phyloP scores from a whole-genome alignment of 2,888 invertebrate species.

The Agrilus cyanescens region DNA sequence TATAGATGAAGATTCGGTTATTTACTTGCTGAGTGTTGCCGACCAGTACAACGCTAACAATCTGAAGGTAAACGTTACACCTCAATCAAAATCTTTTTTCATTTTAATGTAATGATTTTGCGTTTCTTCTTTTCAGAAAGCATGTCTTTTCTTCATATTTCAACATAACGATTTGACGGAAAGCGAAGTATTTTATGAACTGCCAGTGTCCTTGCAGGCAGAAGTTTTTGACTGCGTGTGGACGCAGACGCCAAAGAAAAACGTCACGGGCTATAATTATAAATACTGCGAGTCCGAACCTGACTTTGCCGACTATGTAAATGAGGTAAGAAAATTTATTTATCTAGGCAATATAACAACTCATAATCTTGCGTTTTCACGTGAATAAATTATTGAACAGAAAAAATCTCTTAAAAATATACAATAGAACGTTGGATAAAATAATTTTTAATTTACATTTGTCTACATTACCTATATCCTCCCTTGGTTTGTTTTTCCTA shows the following conservation, averaged over 20 bases:
- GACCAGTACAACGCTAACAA: constrained; percentile 51
- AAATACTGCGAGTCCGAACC: no score
- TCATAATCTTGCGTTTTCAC: no score
- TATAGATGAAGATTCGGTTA: constrained; percentile 50
- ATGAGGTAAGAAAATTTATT: no score
- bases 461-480: no score
- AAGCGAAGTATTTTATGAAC: constrained; percentile 43
- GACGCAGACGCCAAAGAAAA: constrained; percentile 21
- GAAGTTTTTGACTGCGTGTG: constrained; percentile 41
- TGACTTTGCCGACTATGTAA: no score
- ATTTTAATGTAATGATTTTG: not conserved
- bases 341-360: not conserved
- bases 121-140: constrained; percentile 31
- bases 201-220: constrained; percentile 44
- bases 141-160: constrained; percentile 41
- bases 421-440: no score
- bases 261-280: not conserved
- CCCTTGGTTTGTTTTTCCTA: constrained; percentile 10
- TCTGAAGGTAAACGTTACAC: constrained; percentile 38
- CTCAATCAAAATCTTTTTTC: not conserved
- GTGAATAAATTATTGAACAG: no score
- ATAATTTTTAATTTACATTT: no score
- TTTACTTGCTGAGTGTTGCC: constrained; percentile 52
- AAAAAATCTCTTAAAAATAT: no score
- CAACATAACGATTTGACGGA: constrained; percentile 41